phyloP scores from a whole-genome alignment of 2,113 vertebrate genomes.

The Hystrix cristata region DNA sequence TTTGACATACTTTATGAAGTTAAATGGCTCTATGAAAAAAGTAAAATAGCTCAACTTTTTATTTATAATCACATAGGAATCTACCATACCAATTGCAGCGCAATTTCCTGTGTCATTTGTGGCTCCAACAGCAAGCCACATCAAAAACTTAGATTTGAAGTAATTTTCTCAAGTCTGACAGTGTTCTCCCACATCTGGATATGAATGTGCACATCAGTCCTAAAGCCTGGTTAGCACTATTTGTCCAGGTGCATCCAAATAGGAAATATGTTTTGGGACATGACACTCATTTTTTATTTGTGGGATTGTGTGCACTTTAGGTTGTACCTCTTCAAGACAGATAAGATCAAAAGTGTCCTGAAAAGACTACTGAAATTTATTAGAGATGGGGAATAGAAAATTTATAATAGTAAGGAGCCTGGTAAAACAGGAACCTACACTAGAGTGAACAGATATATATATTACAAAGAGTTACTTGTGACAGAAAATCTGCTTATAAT shows the following conservation, averaged over 20 bases:
- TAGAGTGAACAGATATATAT: not conserved
- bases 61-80: slow-evolving; percentile 64
- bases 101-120: not conserved
- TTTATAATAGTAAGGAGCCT: not conserved
- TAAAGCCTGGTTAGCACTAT: not conserved
- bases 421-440: not conserved
- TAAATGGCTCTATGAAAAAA: slow-evolving; percentile 17
- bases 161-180: slow-evolving; percentile 16
- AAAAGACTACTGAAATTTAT: slow-evolving; percentile 55
- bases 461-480: not conserved
- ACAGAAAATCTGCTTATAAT: not conserved
- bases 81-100: not conserved
- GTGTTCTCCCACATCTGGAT: not conserved
- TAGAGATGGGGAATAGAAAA: not conserved
- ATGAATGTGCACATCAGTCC: slow-evolving; percentile 48
- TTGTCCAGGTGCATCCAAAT: not conserved
- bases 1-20: slow-evolving; percentile 69
- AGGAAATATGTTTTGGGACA: not conserved
- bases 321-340: slow-evolving; percentile 5
- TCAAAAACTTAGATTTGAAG: not conserved
- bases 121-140: not conserved
- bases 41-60: slow-evolving; percentile 71
- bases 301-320: not conserved
- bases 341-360: slow-evolving; percentile 49
- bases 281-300: slow-evolving; percentile 17